Evolutionary conservation across 2,113 vertebrate species (phyloP), one percentile per base, ranked within the genome.

Genomic region (Scolopax mira): DNA sequence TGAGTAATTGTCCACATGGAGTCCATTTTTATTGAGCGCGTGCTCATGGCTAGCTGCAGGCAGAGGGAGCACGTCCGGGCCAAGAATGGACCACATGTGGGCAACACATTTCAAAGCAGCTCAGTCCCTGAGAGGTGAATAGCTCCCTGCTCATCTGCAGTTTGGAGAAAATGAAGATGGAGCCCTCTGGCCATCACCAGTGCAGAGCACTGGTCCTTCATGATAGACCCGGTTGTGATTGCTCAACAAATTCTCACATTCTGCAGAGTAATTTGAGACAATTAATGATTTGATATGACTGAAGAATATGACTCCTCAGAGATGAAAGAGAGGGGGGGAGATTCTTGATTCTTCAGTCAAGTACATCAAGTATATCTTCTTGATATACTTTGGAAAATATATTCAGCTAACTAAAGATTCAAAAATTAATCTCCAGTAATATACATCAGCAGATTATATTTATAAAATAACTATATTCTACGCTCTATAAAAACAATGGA

Each of bases 41-140:
- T 70, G 75, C 42, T 90, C 35, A 0, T 41, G 92, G 79, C 82
- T 77, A 88, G 65, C 72, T 75, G 44, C 79, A 95, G 71, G 75
- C 79, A 93, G 51, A 88, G 64, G 51, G 93, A 94, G 79, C 90
- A 95, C 72, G 24, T 65, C 88, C 64, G 24, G 79, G 89, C 89
- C 79, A 94, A 83, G 93, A 86, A 79, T 41, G 75, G 94, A 52
- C 85, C 41, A 85, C 94, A 95, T 93, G 82, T 97, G 94, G 75
- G 35, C 35, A 96, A 75, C 95, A 96, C 88, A 96, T 96, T 95
- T 93, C 85, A 90, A 91, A 94, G 55, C 60, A 73, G 18, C 49
- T 74, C n/a, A 37, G 70, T 22, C 94, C 25, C 71, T 91, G 52
- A 82, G 78, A 95, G 91, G 95, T 94, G 83, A 93, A 86, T 37